A percentile compares a stretch with the other conserved stretches of the same genome.
Conservation (phyloP, 2,888 invertebrate species). For the Agrotis clavis region DNA sequence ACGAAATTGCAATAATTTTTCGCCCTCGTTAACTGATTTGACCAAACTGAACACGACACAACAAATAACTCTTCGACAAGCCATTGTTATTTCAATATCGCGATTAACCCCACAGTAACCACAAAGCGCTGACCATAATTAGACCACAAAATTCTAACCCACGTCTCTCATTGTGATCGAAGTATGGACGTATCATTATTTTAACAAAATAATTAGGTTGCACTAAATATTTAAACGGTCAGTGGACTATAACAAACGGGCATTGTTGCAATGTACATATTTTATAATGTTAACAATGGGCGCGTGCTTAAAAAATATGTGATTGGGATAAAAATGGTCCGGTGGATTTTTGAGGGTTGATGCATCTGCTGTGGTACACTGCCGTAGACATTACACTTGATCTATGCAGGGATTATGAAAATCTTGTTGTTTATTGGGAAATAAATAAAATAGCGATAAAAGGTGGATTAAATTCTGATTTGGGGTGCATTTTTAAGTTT, state of each 20-base stretch:
- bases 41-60: not conserved
- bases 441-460: conserved; percentile 55
- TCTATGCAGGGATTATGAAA: conserved; percentile 58
- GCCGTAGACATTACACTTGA: conserved; percentile 57
- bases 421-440: conserved; percentile 61
- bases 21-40: conserved; percentile 17
- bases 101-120: conserved; percentile 63
- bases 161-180: conserved; percentile 70
- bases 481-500: conserved; percentile 36
- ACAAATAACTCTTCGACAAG: conserved; percentile 39
- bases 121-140: conserved; percentile 71
- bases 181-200: conserved; percentile 79
- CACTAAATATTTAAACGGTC: conserved; percentile 81
- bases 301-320: conserved; percentile 79
- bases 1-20: conserved; percentile 16
- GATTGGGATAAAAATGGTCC: conserved; percentile 75
- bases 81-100: conserved; percentile 53
- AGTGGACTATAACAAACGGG: conserved; percentile 74
- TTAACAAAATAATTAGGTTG: conserved; percentile 86
- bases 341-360: conserved; percentile 71
- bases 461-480: conserved; percentile 28
- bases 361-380: conserved; percentile 73
- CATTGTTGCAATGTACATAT: conserved; percentile 80
- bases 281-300: conserved; percentile 80
- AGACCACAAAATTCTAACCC: conserved; percentile 70